Conservation (phyloP, 2,113 vertebrate species). For the Rhizomys pruinosus region DNA sequence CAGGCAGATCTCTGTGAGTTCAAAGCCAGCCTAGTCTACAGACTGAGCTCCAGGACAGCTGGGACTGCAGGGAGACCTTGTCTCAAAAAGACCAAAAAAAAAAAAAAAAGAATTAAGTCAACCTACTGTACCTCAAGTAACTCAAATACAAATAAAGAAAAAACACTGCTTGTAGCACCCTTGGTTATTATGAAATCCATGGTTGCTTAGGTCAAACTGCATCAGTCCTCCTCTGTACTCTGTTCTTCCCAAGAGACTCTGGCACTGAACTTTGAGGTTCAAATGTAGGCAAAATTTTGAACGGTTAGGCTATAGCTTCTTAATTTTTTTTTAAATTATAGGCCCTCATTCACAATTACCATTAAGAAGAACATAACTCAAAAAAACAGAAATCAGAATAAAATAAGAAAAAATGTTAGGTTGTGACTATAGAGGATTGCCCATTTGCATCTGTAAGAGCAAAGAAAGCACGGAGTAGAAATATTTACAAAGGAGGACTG, state of each 20-base stretch:
- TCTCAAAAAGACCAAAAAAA: no score
- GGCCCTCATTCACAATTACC: neutral
- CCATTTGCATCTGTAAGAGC: neutral
- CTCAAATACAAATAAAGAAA: neutral
- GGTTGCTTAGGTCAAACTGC: neutral
- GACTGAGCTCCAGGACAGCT: no score
- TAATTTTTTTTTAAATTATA: constrained; percentile 35
- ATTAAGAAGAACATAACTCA: constrained; percentile 24
- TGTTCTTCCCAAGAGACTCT: neutral
- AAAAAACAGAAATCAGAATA: constrained; percentile 48
- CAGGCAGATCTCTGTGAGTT: no score
- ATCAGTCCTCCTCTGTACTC: neutral
- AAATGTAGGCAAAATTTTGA: neutral
- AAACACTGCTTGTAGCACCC: neutral
- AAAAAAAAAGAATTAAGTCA: neutral
- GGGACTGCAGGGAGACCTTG: no score
- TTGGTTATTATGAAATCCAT: constrained; percentile 4
- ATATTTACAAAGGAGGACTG: no score
- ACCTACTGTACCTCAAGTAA: constrained; percentile 1
- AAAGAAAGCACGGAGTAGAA: neutral
- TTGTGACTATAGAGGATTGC: neutral
- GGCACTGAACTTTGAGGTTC: neutral
- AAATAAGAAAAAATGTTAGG: neutral
- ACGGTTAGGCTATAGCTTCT: neutral
- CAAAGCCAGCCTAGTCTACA: no score